phyloP scores from a whole-genome alignment of 1,140 invertebrate species.

The Drosophila jambulina region DNA sequence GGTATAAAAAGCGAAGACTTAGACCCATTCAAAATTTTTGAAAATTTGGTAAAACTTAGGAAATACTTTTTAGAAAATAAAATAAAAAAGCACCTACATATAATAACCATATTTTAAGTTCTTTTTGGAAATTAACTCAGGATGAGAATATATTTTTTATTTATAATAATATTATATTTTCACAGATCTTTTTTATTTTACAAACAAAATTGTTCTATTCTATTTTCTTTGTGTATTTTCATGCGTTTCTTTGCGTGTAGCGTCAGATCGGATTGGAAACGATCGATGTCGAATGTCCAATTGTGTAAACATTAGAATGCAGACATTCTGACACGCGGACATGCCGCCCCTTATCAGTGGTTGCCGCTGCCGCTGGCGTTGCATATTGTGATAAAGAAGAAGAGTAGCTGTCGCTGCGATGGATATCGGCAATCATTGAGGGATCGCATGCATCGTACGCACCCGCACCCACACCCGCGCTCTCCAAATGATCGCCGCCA shows the following conservation, averaged over 20 bases:
- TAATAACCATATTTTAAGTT: no score
- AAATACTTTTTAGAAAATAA: no score
- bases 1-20: no score
- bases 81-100: no score
- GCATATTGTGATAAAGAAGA: constrained; percentile 17
- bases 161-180: background rate
- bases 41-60: no score
- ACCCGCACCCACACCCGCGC: constrained; percentile 5
- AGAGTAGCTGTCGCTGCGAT: constrained; percentile 20
- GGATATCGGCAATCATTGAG: constrained; percentile 52
- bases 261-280: background rate
- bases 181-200: background rate
- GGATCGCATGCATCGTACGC: constrained; percentile 12
- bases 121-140: no score
- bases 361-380: constrained; percentile 18
- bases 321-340: constrained; percentile 27
- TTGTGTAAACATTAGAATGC: constrained; percentile 61
- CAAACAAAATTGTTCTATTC: background rate
- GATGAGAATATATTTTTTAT: background rate
- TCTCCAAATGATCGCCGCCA: constrained; percentile 12
- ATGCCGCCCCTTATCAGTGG: constrained; percentile 42
- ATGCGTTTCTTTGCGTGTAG: constrained; percentile 3
- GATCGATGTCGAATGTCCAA: constrained; percentile 38
- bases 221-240: background rate
- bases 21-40: no score